Evolutionary conservation across 2,113 vertebrate species (phyloP).

Genomic region (Chauna torquata): DNA sequence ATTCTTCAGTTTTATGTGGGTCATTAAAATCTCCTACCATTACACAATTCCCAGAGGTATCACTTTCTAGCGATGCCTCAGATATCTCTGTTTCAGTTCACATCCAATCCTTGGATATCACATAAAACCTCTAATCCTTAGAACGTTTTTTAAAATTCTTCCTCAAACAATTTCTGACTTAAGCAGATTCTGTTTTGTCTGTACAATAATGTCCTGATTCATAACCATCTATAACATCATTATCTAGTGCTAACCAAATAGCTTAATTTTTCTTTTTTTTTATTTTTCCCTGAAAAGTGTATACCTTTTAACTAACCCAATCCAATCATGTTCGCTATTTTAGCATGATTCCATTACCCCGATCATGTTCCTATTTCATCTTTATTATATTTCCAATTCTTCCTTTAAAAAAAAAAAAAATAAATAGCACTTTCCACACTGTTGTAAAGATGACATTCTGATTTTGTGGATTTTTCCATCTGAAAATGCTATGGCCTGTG

Average conservation of each 20-base stretch:
- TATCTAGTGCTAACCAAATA: not conserved
- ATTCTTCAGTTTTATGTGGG: not conserved
- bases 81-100: not conserved
- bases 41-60: not conserved
- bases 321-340: not conserved
- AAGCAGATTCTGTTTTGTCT: not conserved
- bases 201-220: not conserved
- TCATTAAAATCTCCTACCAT: not conserved
- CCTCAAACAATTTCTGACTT: not conserved
- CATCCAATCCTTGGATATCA: not conserved
- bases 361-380: not conserved
- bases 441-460: not conserved
- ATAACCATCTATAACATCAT: not conserved
- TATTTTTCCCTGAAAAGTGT: not conserved
- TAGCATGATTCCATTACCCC: not conserved
- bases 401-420: not conserved
- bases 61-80: not conserved
- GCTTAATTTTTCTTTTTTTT: not conserved
- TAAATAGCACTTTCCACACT: not conserved
- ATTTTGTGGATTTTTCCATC: not conserved
- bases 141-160: not conserved
- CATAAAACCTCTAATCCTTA: not conserved
- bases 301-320: not conserved
- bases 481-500: not conserved
- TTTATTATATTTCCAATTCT: not conserved